Base-by-base conservation (phyloP, 1,140 invertebrate genomes). In the Diabrotica virgifera region DNA sequence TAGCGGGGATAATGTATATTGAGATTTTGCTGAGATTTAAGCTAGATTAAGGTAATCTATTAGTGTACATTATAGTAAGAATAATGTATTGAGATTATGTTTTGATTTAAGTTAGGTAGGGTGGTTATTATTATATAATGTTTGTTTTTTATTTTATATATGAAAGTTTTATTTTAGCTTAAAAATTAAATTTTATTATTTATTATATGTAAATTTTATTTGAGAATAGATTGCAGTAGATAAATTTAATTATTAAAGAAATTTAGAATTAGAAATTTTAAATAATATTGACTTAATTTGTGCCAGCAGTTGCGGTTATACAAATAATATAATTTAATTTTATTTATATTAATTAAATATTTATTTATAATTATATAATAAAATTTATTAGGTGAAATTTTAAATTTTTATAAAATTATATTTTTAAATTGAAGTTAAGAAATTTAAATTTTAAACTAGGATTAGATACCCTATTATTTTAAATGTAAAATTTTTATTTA, bases 381-480 rank as follows among this genome's bases (percentile, higher is more conserved):
- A 76, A 71, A 64, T 69, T 68, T 69, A 59, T 65, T 70, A 70
- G 61, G 70, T 77, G 74, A 73, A 71, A 69, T 76, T 75, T 70
- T 63, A 71, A 73, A 65, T 73, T 77, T 76, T 78, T 74, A 77
- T 73, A 74, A 75, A 76, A 68, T 77, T 73, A 64, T 52, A 68
- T 66, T 56, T 64, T 68, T 53, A 64, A 77, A 70, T 69, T 74
- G 72, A 77, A 69, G 59, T 73, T 67, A 65, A 59, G 54, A 73
- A 77, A 72, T 72, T 78, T 79, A 74, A 72, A 63, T 66, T 67
- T 71, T 77, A 83, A 79, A 85, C 79, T 82, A 83, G 85, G 83
- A 86, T 86, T 86, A 86, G 84, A 87, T 86, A 86, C 85, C 82
- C 83, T 82, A 83, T 84, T 85, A 85, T 84, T 77, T 69, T 72